phyloP scores from a whole-genome alignment of 2,888 invertebrate species.

The Vanessa cardui region DNA sequence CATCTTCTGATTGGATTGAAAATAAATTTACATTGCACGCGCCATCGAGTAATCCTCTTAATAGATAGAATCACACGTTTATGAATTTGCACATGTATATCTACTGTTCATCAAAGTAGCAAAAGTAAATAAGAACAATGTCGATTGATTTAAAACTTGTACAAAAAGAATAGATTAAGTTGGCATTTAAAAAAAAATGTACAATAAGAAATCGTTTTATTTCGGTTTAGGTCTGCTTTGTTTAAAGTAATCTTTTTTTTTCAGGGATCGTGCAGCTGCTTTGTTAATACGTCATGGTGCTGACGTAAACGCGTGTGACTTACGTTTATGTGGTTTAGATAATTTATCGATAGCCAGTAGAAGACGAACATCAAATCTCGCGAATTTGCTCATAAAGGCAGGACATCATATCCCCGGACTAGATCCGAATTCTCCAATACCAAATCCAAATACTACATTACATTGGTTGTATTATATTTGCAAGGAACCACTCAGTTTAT shows the following conservation, averaged over 20 bases:
- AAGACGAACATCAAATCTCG: conserved; percentile 56
- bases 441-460: conserved; percentile 55
- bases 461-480: conserved; percentile 69
- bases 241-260: conserved; percentile 41
- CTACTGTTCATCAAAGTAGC: no score
- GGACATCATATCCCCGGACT: conserved; percentile 57
- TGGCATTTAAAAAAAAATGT: no score
- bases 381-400: conserved; percentile 68
- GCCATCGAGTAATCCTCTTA: no score
- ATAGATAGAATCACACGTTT: no score
- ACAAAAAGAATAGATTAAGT: no score
- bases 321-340: conserved; percentile 80
- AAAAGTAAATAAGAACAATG: no score
- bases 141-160: no score
- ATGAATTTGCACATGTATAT: no score
- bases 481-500: conserved; percentile 76
- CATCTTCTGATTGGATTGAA: no score
- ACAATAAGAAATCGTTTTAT: no score
- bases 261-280: conserved; percentile 78
- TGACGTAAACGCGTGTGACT: conserved; percentile 84
- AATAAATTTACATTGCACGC: no score
- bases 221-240: not conserved
- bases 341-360: conserved; percentile 81
- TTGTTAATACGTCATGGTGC: conserved; percentile 84
- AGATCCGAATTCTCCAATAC: conserved; percentile 40